These are phyloP conservation scores for Procambarus virginalis DNA, from an alignment of 1,140 invertebrate genomes.

Conservation along the genomic window DNA sequence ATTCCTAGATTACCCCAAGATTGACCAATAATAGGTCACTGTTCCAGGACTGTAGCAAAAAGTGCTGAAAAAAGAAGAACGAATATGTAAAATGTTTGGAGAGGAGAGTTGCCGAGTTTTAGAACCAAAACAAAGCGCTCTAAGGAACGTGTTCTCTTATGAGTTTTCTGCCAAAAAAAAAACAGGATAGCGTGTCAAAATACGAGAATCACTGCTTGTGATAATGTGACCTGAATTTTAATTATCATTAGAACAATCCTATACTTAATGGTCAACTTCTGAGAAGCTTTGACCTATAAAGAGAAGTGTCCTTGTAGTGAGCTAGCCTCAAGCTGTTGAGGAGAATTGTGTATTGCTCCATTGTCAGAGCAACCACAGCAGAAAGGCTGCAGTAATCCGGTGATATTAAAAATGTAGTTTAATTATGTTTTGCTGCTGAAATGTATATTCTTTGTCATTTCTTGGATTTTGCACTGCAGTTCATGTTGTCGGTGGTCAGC, in stretches of 20 bases:
- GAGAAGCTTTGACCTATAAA: slow-evolving; percentile 45
- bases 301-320: slow-evolving; percentile 66
- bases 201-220: slow-evolving; percentile 62
- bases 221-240: slow-evolving; percentile 58
- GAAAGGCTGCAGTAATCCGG: slow-evolving; percentile 38
- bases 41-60: slow-evolving; percentile 91
- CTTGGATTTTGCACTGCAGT: not conserved
- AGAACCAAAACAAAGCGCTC: slow-evolving; percentile 99
- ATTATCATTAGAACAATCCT: slow-evolving; percentile 31
- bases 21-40: slow-evolving; percentile 14
- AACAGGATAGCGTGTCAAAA: slow-evolving; percentile 44
- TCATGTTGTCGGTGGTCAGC: slow-evolving; percentile 17
- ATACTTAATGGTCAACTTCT: slow-evolving; percentile 58
- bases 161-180: slow-evolving; percentile 93
- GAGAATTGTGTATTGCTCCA: slow-evolving; percentile 26
- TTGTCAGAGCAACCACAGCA: slow-evolving; percentile 11
- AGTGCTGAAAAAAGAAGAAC: slow-evolving; percentile 99
- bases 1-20: not conserved
- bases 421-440: slow-evolving; percentile 14
- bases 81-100: slow-evolving; percentile 95
- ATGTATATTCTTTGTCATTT: slow-evolving; percentile 32
- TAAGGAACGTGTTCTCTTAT: slow-evolving; percentile 98
- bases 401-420: slow-evolving; percentile 20
- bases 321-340: slow-evolving; percentile 21
- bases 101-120: slow-evolving; percentile 97